phyloP scores from a whole-genome alignment of 2,113 vertebrate species.

The Hemicordylus capensis region DNA sequence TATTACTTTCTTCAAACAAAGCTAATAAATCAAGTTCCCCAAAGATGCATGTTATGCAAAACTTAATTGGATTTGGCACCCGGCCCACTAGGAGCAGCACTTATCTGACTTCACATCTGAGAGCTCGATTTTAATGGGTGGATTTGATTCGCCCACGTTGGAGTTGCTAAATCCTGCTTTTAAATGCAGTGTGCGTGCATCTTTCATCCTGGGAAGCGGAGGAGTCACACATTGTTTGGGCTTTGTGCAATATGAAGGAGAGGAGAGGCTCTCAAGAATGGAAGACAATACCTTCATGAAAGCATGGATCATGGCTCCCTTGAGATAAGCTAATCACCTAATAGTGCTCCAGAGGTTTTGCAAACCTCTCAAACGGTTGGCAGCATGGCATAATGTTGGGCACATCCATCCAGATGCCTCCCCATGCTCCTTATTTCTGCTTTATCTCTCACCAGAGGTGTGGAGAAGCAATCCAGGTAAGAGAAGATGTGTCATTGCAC shows the following conservation, averaged over 20 bases:
- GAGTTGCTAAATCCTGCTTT: slow-evolving; percentile 71
- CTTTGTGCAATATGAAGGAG: slow-evolving; percentile 60
- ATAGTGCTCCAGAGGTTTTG: slow-evolving; percentile 1
- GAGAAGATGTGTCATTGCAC: background rate
- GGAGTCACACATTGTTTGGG: slow-evolving; percentile 51
- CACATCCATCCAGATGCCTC: background rate
- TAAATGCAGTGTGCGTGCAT: slow-evolving; percentile 66
- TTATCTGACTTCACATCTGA: slow-evolving; percentile 67
- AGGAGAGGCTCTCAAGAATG: slow-evolving; percentile 49
- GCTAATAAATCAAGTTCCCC: slow-evolving; percentile 74
- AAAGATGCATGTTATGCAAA: slow-evolving; percentile 53
- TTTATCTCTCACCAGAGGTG: background rate
- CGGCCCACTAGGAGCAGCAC: slow-evolving; percentile 51
- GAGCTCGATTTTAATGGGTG: slow-evolving; percentile 63
- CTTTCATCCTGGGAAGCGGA: slow-evolving; percentile 70
- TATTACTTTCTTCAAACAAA: slow-evolving; percentile 71
- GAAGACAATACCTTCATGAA: slow-evolving; percentile 40
- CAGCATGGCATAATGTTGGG: background rate
- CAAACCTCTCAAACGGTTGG: slow-evolving; percentile 12
- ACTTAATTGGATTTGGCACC: slow-evolving; percentile 60
- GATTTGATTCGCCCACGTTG: slow-evolving; percentile 60
- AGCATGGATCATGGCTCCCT: slow-evolving; percentile 43
- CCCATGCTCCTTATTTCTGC: background rate
- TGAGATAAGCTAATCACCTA: slow-evolving; percentile 31
- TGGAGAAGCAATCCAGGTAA: background rate